Evolutionary conservation across 2,888 invertebrate genomes (phyloP).

Genomic region (Chrysolina haemoptera): DNA sequence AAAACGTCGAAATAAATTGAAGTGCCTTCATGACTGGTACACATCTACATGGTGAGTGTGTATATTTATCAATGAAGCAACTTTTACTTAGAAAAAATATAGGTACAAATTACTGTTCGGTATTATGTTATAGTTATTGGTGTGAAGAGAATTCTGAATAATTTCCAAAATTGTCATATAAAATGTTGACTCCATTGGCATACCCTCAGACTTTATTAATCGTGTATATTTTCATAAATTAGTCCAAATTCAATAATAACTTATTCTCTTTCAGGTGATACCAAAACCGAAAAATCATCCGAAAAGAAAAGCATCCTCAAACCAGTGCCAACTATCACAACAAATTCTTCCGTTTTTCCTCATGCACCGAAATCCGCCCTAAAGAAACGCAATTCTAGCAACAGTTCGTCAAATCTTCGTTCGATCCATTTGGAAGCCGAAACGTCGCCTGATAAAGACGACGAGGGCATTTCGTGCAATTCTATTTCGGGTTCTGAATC

Average conservation of each 20-base stretch:
- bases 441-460: constrained; percentile 60
- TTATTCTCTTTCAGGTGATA: constrained; percentile 30
- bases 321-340: constrained; percentile 17
- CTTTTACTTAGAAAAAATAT: not conserved
- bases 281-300: constrained; percentile 32
- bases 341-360: constrained; percentile 19
- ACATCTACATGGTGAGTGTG: not conserved
- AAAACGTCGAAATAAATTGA: not conserved
- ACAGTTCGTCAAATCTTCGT: constrained; percentile 30
- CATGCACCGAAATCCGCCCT: constrained; percentile 53
- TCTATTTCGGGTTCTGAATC: constrained; percentile 64
- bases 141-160: no score
- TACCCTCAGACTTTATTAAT: no score
- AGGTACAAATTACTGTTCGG: no score
- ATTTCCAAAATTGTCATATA: not conserved
- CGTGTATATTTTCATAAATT: not conserved
- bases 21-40: not conserved
- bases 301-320: constrained; percentile 53
- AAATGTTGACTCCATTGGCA: not conserved
- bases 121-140: no score
- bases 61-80: no score
- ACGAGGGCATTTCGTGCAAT: constrained; percentile 68
- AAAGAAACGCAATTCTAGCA: constrained; percentile 50
- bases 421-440: constrained; percentile 49
- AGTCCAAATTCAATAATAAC: no score